Evolutionary conservation across 2,888 invertebrate genomes (phyloP).

Genomic region (Eulithis testata): DNA sequence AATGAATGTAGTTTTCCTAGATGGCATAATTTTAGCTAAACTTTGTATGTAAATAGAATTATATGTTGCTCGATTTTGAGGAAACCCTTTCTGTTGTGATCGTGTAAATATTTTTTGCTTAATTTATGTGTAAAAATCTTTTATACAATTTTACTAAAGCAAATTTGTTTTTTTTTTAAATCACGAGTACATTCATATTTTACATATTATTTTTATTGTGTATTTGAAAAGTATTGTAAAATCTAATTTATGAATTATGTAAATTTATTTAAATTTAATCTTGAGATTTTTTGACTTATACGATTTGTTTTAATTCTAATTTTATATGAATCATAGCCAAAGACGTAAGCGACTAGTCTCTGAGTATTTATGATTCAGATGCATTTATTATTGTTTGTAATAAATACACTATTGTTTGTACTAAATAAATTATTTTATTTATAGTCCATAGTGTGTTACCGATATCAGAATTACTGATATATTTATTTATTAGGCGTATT

Average conservation of each 20-base stretch:
- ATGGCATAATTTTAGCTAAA: conserved; percentile 41
- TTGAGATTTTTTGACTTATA: conserved; percentile 10
- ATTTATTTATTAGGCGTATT: conserved; percentile 42
- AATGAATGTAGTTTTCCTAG: conserved; percentile 45
- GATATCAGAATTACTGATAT: conserved; percentile 55
- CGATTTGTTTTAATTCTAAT: conserved; percentile 31
- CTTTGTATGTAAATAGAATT: conserved; percentile 33
- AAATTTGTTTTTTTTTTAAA: conserved; percentile 22
- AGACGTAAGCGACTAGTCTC: conserved; percentile 78
- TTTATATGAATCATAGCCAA: conserved; percentile 70
- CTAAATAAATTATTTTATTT: conserved; percentile 24
- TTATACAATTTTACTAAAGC: conserved; percentile 13
- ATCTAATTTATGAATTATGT: neutral
- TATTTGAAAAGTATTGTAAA: conserved; percentile 12
- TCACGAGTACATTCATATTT: conserved; percentile 35
- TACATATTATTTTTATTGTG: conserved; percentile 35
- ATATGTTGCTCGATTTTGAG: conserved; percentile 30
- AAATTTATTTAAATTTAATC: conserved; percentile 4
- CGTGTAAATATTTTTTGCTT: conserved; percentile 31
- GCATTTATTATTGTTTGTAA: conserved; percentile 61
- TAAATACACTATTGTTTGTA: conserved; percentile 45
- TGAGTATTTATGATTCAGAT: conserved; percentile 63
- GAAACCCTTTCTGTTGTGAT: conserved; percentile 12
- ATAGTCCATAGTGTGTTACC: conserved; percentile 61
- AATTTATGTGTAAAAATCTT: conserved; percentile 9